These are phyloP conservation scores for Macquaria ambigua DNA, from an alignment of 2,113 vertebrate genomes.

Conservation along the genomic window DNA sequence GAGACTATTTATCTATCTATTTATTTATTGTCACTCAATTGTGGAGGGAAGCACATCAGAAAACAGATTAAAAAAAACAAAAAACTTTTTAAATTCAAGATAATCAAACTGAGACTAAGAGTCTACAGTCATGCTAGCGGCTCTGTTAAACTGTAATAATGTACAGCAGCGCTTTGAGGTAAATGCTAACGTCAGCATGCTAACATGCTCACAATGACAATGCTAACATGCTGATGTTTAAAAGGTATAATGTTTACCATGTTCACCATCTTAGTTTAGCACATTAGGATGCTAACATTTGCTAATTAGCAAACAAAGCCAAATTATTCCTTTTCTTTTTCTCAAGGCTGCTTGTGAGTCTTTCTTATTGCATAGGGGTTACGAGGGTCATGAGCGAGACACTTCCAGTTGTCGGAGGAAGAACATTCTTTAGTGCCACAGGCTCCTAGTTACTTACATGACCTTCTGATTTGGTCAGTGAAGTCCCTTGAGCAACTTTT, in stretches of 20 bases:
- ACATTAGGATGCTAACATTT: not conserved
- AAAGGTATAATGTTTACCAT: not conserved
- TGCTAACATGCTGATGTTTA: not conserved
- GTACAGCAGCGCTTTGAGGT: not conserved
- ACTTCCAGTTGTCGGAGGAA: slow-evolving; percentile 46
- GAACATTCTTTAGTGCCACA: slow-evolving; percentile 52
- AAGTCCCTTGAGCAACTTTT: slow-evolving; percentile 75
- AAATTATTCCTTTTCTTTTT: not conserved
- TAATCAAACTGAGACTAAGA: not conserved
- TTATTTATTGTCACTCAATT: not conserved
- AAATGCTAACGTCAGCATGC: not conserved
- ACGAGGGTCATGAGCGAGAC: slow-evolving; percentile 28
- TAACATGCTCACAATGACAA: not conserved
- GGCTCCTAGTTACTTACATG: slow-evolving; percentile 66
- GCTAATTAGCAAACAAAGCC: slow-evolving; percentile 32
- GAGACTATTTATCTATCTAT: not conserved
- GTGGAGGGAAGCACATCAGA: no score
- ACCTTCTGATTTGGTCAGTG: slow-evolving; percentile 77
- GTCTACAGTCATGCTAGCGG: not conserved
- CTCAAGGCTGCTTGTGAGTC: not conserved
- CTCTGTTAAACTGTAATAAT: not conserved
- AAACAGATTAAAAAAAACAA: no score
- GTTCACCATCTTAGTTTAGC: slow-evolving; percentile 7
- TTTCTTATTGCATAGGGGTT: not conserved
- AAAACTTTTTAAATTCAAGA: not conserved